Conservation (phyloP, 2,888 invertebrate species). For the Agrochola macilenta region DNA sequence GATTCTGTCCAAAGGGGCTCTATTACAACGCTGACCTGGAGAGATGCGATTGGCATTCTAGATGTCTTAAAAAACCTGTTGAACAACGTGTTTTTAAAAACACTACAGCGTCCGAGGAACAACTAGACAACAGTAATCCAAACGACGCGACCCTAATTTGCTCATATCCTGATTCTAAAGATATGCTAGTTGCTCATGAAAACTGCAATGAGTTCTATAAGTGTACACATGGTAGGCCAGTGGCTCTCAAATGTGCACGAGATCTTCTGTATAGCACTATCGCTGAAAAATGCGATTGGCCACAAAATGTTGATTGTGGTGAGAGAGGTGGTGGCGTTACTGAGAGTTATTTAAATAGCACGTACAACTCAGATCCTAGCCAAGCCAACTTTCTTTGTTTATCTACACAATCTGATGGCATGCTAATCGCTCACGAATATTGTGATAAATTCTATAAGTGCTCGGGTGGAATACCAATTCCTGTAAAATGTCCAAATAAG, state of each 20-base stretch:
- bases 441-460: slow-evolving; percentile 72
- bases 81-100: neutral
- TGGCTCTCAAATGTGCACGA: slow-evolving; percentile 62
- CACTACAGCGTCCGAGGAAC: slow-evolving; percentile 8
- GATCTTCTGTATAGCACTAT: slow-evolving; percentile 68
- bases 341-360: slow-evolving; percentile 23
- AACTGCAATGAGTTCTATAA: slow-evolving; percentile 75
- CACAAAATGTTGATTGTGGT: slow-evolving; percentile 71
- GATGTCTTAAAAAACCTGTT: slow-evolving; percentile 42
- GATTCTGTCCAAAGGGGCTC: slow-evolving; percentile 40
- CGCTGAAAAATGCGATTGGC: slow-evolving; percentile 71
- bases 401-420: slow-evolving; percentile 55
- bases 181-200: slow-evolving; percentile 71
- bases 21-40: slow-evolving; percentile 49
- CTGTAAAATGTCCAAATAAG: slow-evolving; percentile 52
- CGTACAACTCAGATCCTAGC: slow-evolving; percentile 14
- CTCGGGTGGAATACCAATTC: slow-evolving; percentile 59
- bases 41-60: slow-evolving; percentile 65
- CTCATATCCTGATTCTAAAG: slow-evolving; percentile 64
- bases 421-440: slow-evolving; percentile 68
- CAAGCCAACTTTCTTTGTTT: slow-evolving; percentile 63
- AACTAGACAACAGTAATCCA: slow-evolving; percentile 65
- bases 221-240: slow-evolving; percentile 68
- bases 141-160: slow-evolving; percentile 69
- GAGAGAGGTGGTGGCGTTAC: slow-evolving; percentile 57